Conservation (phyloP, 2,113 vertebrate genomes). For the Hystrix brachyura region DNA sequence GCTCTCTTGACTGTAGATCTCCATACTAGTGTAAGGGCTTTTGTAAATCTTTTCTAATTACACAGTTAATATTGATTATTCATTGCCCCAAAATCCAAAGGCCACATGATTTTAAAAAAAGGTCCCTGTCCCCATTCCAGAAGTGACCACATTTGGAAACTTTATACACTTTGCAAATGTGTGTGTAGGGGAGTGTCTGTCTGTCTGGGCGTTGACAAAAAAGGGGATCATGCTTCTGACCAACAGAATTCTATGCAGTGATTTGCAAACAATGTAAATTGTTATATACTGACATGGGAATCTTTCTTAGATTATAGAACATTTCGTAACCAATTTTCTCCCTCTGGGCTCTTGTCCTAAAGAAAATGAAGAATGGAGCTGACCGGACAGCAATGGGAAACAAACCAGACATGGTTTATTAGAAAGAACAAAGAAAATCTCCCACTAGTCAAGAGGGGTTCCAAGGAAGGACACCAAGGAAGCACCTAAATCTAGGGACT, state of each 20-base stretch:
- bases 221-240: neutral
- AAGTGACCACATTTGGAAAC: conserved; percentile 1
- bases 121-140: neutral
- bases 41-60: conserved; percentile 14
- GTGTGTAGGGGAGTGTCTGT: neutral
- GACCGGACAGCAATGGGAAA: neutral
- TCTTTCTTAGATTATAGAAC: neutral
- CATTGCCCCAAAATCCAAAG: neutral
- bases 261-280: neutral
- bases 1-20: neutral
- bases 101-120: neutral
- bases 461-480: neutral
- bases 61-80: neutral
- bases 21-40: neutral
- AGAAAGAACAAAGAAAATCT: neutral
- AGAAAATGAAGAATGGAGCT: neutral
- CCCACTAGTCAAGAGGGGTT: neutral
- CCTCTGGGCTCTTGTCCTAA: neutral
- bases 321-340: neutral
- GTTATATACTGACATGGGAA: neutral
- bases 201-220: neutral
- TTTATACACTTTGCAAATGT: neutral
- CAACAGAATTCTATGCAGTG: neutral
- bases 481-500: neutral
- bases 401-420: neutral